A percentile compares a stretch with the other conserved stretches of the same genome.
phyloP scores from a whole-genome alignment of 2,113 vertebrate genomes.

The Saimiri boliviensis region DNA sequence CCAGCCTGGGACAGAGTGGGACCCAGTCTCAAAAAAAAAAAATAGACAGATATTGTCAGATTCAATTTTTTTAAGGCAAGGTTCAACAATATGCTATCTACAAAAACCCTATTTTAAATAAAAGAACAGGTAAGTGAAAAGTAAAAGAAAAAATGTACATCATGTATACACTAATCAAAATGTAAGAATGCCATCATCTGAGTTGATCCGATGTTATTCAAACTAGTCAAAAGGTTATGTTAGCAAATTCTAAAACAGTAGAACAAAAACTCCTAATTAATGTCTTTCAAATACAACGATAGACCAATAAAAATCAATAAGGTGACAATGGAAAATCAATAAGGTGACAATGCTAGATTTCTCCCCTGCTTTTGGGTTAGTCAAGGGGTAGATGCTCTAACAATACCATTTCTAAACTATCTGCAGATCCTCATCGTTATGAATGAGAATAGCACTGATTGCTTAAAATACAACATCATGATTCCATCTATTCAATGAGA shows the following conservation, averaged over 20 bases:
- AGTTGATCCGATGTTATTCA: not conserved
- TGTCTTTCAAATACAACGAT: not conserved
- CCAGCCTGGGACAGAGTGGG: not conserved
- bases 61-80: not conserved
- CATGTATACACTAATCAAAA: not conserved
- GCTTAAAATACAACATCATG: not conserved
- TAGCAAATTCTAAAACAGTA: not conserved
- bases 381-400: not conserved
- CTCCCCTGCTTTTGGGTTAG: not conserved
- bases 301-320: not conserved
- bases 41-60: not conserved
- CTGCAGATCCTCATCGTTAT: not conserved
- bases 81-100: not conserved
- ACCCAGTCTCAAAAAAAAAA: not conserved
- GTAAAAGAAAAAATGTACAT: not conserved
- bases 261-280: not conserved
- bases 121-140: not conserved
- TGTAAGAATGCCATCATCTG: not conserved
- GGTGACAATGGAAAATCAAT: not conserved
- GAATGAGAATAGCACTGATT: not conserved
- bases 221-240: not conserved
- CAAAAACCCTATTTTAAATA: not conserved
- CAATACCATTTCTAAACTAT: not conserved
- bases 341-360: not conserved
- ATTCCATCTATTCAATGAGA: not conserved